Base-by-base conservation (phyloP, 2,888 invertebrate species). In the Strigamia maritima region DNA sequence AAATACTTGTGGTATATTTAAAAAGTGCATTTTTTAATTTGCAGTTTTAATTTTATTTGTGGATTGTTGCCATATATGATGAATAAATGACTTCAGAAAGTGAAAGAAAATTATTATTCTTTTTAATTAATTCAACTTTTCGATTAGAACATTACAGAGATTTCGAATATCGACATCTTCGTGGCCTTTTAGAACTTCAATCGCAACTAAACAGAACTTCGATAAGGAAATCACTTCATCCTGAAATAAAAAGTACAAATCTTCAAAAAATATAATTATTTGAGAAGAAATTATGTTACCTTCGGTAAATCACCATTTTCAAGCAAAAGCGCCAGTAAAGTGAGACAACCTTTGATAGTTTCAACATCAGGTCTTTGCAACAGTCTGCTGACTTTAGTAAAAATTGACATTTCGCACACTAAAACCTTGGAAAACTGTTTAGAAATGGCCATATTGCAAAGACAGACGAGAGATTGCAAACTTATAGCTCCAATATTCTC, bases 11-110 rank as follows among this genome's bases (percentile, higher is more conserved):
- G 70, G 28, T 26, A 26, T 26, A 26, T 70, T 26, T 2, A 26
- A 16, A 49, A 54, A 70, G 4, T 70, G 70, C 70, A 28, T 26
- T 26, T n/a, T 70, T 65, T n/a, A 70, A 28, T 70, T 70, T 70
- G 12, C 60, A n/a, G 70, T 28, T 70, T 70, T 54, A 54, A 54
- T 54, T 54, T 54, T 54, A 54, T 70, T 70, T 70, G 70, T 70
- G 70, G 70, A 70, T 70, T 70, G 70, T 70, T 70, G 70, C 70
- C 70, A 70, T 70, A 70, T 70, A 26, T 28, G 70, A 70, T 70
- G 70, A 70, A 70, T 70, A 70, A 70, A 70, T 70, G 70, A 70
- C 24, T 12, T 28, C 26, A 54, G 28, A 70, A n/a, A n/a, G 60
- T 65, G 70, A 70, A 70, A 28, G 70, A 70, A 70, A 70, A 70